Percentiles rank a stretch among this genome's conserved stretches.
These are phyloP conservation scores for Larimichthys crocea DNA, from an alignment of 2,113 vertebrate genomes.

Conservation along the genomic window DNA sequence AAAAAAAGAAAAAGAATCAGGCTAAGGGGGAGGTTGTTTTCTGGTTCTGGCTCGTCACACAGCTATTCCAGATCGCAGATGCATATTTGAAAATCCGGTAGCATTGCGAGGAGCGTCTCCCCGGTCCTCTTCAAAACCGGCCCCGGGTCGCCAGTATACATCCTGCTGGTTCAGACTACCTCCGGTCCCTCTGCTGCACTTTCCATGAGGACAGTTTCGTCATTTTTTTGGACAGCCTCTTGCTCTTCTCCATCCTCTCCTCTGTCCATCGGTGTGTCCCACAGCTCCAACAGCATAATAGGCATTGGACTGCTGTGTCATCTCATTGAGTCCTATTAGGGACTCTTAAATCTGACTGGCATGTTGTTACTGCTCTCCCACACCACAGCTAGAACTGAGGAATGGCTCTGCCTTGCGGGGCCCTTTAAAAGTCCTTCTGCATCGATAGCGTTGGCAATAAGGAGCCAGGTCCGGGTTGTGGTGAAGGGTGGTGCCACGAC, in stretches of 20 bases:
- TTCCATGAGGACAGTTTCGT: slow-evolving; percentile 26
- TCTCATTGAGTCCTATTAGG: slow-evolving; percentile 70
- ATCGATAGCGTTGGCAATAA: slow-evolving; percentile 31
- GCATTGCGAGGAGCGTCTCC: slow-evolving; percentile 41
- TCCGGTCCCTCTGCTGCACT: neutral
- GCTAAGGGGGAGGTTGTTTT: slow-evolving; percentile 39
- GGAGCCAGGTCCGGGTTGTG: slow-evolving; percentile 1
- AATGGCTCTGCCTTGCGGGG: slow-evolving; percentile 48
- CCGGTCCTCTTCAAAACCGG: slow-evolving; percentile 38
- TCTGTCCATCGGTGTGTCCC: slow-evolving; percentile 22
- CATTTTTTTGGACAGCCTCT: slow-evolving; percentile 50
- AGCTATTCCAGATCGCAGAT: slow-evolving; percentile 53
- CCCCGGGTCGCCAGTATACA: slow-evolving; percentile 30
- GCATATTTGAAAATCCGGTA: slow-evolving; percentile 49
- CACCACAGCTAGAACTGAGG: slow-evolving; percentile 52
- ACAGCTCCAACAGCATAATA: slow-evolving; percentile 50
- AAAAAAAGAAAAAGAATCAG: slow-evolving; percentile 48
- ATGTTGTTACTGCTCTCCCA: slow-evolving; percentile 64
- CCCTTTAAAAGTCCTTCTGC: slow-evolving; percentile 40
- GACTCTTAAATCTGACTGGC: slow-evolving; percentile 70
- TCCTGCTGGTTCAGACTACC: slow-evolving; percentile 26
- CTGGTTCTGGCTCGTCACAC: slow-evolving; percentile 52
- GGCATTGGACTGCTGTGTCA: slow-evolving; percentile 62
- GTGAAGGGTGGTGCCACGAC: slow-evolving; percentile 3
- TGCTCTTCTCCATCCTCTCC: slow-evolving; percentile 16